phyloP scores from a whole-genome alignment of 2,113 vertebrate genomes.

The Peromyscus maniculatus region DNA sequence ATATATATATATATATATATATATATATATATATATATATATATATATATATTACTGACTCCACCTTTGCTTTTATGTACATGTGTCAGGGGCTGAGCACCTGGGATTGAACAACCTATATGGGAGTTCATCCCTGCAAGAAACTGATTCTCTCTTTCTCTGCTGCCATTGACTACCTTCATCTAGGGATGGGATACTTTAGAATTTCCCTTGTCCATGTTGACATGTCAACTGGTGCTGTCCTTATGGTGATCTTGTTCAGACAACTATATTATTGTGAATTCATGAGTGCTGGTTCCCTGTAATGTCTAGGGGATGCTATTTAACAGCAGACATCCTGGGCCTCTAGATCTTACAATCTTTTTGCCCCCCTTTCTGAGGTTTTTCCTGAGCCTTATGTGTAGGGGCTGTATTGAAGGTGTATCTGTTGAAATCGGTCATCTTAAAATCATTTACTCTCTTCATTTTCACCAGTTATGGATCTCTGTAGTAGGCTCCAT shows the following conservation, averaged over 20 bases:
- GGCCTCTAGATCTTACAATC: neutral
- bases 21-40: neutral
- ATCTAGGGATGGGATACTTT: neutral
- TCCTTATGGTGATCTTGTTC: neutral
- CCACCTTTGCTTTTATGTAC: neutral
- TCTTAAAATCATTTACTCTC: neutral
- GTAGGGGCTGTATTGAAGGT: neutral
- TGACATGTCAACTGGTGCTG: neutral
- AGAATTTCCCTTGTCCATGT: neutral
- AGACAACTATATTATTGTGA: neutral
- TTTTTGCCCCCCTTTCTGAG: neutral
- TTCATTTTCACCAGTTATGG: neutral
- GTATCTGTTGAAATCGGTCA: neutral
- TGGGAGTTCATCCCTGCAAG: neutral
- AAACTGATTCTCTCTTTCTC: neutral
- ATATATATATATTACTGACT: neutral
- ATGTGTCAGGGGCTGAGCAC: neutral
- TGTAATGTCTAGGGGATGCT: neutral
- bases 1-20: neutral
- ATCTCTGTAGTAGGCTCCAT: neutral
- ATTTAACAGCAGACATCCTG: neutral
- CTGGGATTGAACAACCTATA: neutral
- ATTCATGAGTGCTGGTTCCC: neutral
- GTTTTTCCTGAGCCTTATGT: neutral
- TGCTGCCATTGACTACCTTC: neutral